Evolutionary conservation across 1,140 invertebrate genomes (phyloP).

Genomic region (Ephestia elutella): DNA sequence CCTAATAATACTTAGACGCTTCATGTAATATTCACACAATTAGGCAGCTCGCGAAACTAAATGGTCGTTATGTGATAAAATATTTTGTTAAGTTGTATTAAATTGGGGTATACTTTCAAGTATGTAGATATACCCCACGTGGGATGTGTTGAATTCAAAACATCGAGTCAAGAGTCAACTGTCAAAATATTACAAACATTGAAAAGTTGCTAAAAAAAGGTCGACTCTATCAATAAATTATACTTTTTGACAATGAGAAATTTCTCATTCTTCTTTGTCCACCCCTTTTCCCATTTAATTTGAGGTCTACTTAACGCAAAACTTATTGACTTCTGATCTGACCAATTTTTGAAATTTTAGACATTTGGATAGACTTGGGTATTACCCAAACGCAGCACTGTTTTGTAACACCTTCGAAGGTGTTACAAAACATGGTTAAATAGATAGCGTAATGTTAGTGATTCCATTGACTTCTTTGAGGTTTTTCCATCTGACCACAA

Average conservation of each 20-base stretch:
- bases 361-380: background rate
- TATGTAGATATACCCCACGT: no score
- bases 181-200: no score
- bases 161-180: no score
- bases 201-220: background rate
- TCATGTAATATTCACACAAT: constrained; percentile 23
- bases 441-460: background rate
- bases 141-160: no score
- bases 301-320: no score
- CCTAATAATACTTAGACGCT: constrained; percentile 22
- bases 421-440: background rate
- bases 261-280: no score
- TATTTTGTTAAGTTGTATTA: background rate
- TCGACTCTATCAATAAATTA: no score
- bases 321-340: background rate
- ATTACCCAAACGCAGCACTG: background rate
- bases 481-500: background rate
- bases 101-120: background rate
- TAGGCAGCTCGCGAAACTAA: constrained; percentile 11
- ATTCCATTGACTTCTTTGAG: background rate
- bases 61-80: constrained; percentile 4
- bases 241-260: no score
- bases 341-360: background rate
- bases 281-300: no score
- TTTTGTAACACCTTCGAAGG: background rate